Base-by-base conservation (phyloP, 1,140 invertebrate genomes). In the Drosophila oshimai region DNA sequence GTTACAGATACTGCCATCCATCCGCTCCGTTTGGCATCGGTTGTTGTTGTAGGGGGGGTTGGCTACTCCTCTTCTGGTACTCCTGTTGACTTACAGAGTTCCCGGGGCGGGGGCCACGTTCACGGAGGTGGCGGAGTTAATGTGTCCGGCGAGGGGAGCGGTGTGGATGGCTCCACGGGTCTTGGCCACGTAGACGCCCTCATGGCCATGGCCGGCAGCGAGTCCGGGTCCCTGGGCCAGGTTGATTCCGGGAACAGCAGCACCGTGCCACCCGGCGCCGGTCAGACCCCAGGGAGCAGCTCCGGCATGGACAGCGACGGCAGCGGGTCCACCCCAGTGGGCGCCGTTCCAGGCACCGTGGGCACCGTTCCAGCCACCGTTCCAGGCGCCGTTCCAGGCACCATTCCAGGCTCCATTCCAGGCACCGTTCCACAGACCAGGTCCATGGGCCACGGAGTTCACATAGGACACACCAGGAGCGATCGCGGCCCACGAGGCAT, bases 61-160 rank as follows among this genome's bases (percentile, higher is more conserved):
- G n/a, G n/a, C n/a, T n/a, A n/a, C n/a, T n/a, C n/a, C n/a, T n/a
- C n/a, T n/a, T n/a, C n/a, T n/a, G 17, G 37, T 10, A 39, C 12
- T 44, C 41, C 12, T 15, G n/a, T n/a, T 37, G 28, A 34, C 20
- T 87, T 87, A 87, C 76, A 81, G 64, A 24, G 92, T 93, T 74
- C 92, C 92, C 47, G 92, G 92, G 41, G 92, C 92, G 49, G 92
- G 90, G 26, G 91, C 91, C 49, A 92, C 90, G 69, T 93, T 93
- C 87, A 90, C 53, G 6, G 90, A 90, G 24, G 90, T 88, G 49
- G 88, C 90, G 2, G 90, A 91, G 69, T 81, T 84, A 61, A 89
- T 75, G 70, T 91, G 90, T 58, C 92, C 91, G 44, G 92, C 92
- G 18, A 92, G 86, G 12, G 92, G 92, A 64, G 92, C 92, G 36